Percentiles rank a stretch among this genome's conserved stretches.
Conservation (phyloP, 2,113 vertebrate genomes). For the Hiodon tergisus region DNA sequence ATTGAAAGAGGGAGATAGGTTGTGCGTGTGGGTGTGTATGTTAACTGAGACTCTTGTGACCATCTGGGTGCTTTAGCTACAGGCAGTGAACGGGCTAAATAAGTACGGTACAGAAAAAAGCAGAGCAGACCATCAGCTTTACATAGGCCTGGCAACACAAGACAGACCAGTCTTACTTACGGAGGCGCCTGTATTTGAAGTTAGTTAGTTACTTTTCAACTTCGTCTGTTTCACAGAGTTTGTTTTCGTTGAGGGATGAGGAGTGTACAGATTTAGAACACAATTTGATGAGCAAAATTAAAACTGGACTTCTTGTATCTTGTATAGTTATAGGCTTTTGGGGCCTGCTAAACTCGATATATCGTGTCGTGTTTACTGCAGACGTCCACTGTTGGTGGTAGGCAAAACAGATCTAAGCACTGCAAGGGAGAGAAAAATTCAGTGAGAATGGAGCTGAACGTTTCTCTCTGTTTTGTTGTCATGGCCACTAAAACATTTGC, state of each 20-base stretch:
- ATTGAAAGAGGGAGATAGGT: constrained; percentile 38
- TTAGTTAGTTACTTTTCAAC: constrained; percentile 7
- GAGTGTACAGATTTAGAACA: no score
- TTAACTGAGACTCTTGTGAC: constrained; percentile 23
- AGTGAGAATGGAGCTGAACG: background rate
- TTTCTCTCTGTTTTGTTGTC: background rate
- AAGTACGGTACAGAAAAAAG: background rate
- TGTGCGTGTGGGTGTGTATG: constrained; percentile 19
- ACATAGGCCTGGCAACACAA: background rate
- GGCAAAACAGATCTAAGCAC: background rate
- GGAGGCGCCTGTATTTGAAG: background rate
- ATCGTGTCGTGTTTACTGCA: no score
- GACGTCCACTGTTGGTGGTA: background rate
- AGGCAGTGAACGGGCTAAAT: background rate
- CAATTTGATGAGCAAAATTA: no score
- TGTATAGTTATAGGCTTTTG: no score
- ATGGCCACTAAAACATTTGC: constrained; percentile 1
- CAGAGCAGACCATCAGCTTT: background rate
- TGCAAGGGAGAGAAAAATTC: background rate
- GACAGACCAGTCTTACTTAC: background rate
- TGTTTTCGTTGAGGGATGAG: background rate
- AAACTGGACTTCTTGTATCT: no score
- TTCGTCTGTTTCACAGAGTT: background rate
- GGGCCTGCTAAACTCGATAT: no score
- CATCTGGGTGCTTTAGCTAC: constrained; percentile 31